phyloP scores from a whole-genome alignment of 1,140 invertebrate genomes.

The Kradibia gibbosae region DNA sequence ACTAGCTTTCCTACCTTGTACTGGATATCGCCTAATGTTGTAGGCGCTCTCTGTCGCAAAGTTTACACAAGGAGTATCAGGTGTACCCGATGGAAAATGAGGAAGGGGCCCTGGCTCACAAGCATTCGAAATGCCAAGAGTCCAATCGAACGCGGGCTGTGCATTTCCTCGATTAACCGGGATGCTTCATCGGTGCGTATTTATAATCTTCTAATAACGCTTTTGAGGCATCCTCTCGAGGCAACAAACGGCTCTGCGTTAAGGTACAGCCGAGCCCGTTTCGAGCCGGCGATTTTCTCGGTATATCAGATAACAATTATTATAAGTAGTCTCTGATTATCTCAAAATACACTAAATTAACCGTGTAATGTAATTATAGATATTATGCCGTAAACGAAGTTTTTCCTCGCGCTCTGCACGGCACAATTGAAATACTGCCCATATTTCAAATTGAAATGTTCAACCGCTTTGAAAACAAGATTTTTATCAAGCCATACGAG shows the following conservation, averaged over 20 bases:
- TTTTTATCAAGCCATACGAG: neutral
- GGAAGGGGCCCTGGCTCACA: too few species aligned
- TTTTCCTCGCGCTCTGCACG: neutral
- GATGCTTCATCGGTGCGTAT: neutral
- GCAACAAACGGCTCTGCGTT: neutral
- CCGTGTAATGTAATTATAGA: neutral
- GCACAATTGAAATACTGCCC: neutral
- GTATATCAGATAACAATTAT: neutral
- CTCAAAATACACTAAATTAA: neutral
- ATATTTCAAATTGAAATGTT: constrained; percentile 20
- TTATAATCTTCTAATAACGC: neutral
- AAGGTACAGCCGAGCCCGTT: neutral
- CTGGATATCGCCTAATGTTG: too few species aligned
- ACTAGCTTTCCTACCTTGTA: too few species aligned
- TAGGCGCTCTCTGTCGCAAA: too few species aligned
- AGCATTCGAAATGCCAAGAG: too few species aligned
- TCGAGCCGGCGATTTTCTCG: neutral
- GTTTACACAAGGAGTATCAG: neutral
- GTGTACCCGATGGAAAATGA: too few species aligned
- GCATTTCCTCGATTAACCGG: too few species aligned
- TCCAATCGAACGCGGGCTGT: too few species aligned
- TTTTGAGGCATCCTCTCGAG: neutral
- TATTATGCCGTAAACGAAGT: neutral
- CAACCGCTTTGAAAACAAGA: neutral
- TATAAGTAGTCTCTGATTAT: neutral